A percentile compares a stretch with the other conserved stretches of the same genome.
These are phyloP conservation scores for Pardalotus punctatus DNA, from an alignment of 2,113 vertebrate species.

Conservation along the genomic window DNA sequence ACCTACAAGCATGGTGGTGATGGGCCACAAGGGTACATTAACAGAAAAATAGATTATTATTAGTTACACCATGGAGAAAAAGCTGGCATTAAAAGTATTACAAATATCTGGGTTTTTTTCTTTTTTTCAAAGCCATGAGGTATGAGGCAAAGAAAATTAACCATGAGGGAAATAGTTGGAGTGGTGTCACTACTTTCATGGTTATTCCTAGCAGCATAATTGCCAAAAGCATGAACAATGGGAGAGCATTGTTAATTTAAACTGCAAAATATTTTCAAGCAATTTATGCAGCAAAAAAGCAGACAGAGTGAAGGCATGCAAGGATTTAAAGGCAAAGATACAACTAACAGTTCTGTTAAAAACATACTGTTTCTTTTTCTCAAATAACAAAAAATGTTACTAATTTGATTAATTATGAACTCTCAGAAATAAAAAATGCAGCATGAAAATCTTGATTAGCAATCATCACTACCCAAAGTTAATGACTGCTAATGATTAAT, in stretches of 20 bases:
- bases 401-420: slow-evolving; percentile 57
- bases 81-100: not conserved
- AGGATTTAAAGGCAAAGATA: slow-evolving; percentile 4
- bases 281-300: slow-evolving; percentile 24
- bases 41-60: not conserved
- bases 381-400: slow-evolving; percentile 3
- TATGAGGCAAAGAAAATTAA: not conserved
- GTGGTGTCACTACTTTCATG: not conserved
- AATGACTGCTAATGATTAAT: slow-evolving; percentile 71
- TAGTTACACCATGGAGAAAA: not conserved
- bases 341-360: not conserved
- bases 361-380: not conserved
- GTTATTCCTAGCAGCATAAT: not conserved
- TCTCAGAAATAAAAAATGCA: slow-evolving; percentile 22
- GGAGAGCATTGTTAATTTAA: not conserved
- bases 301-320: not conserved
- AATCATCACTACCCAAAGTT: slow-evolving; percentile 50
- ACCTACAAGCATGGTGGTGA: not conserved
- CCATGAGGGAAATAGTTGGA: not conserved
- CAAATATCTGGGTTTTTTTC: accelerated
- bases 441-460: slow-evolving; percentile 64
- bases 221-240: not conserved
- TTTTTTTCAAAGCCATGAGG: not conserved
- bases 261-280: slow-evolving; percentile 9
- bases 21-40: not conserved